These are phyloP conservation scores for Schizaphis graminum DNA, from an alignment of 2,888 invertebrate species.

Conservation along the genomic window DNA sequence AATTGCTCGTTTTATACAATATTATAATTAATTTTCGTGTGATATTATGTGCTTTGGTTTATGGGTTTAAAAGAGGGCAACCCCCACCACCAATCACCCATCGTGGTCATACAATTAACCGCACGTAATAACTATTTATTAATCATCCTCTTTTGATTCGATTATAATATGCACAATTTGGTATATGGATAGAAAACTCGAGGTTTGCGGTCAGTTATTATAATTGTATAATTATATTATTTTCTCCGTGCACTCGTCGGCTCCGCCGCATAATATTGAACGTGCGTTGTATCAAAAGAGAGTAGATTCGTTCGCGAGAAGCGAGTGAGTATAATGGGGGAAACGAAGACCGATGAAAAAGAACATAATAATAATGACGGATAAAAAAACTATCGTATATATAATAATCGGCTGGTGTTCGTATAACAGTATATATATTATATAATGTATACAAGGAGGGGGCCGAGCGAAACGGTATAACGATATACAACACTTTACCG, in stretches of 20 bases:
- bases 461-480: neutral
- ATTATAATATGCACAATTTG: neutral
- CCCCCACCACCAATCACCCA: neutral
- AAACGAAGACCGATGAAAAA: neutral
- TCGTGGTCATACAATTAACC: slow-evolving; percentile 20
- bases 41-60: slow-evolving; percentile 4
- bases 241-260: neutral
- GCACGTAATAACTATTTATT: slow-evolving; percentile 42
- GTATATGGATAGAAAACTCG: neutral
- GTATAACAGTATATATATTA: neutral
- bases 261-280: neutral
- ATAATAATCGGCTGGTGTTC: slow-evolving; percentile 9
- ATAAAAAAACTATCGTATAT: neutral
- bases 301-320: neutral
- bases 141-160: slow-evolving; percentile 29
- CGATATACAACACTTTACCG: slow-evolving; percentile 33
- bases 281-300: neutral
- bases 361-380: slow-evolving; percentile 10
- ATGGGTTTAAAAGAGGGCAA: neutral
- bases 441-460: neutral
- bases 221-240: neutral
- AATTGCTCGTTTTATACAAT: neutral
- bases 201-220: neutral
- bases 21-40: slow-evolving; percentile 8
- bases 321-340: neutral